Percentiles rank a stretch among this genome's conserved stretches.
These are phyloP conservation scores for Drosophila sturtevanti DNA, from an alignment of 1,140 invertebrate genomes.

Conservation along the genomic window DNA sequence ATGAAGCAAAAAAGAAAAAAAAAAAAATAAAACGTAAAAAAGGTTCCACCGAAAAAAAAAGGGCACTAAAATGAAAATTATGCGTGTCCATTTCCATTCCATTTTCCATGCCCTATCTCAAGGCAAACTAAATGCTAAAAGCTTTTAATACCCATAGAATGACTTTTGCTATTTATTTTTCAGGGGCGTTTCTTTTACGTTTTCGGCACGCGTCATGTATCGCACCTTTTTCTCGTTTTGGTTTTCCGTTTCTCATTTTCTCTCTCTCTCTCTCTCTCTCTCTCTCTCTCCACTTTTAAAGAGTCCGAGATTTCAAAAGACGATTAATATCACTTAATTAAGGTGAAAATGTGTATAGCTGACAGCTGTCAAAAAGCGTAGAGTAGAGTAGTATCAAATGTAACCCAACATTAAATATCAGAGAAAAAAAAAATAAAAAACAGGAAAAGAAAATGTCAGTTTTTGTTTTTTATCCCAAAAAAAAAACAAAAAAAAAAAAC, in stretches of 20 bases:
- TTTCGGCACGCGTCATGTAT: conserved; percentile 40
- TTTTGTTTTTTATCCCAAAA: conserved; percentile 42
- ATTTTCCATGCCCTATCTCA: conserved; percentile 31
- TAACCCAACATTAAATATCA: conserved; percentile 36
- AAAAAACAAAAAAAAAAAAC: conserved; percentile 37
- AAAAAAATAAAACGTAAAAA: conserved; percentile 14
- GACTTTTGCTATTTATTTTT: conserved; percentile 44
- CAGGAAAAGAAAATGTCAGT: conserved; percentile 48
- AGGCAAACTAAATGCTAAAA: conserved; percentile 58
- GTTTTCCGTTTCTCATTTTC: background rate
- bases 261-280: no score
- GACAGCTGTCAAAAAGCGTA: conserved; percentile 72
- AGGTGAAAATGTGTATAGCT: conserved; percentile 73
- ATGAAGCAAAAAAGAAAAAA: conserved; percentile 6
- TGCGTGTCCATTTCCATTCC: conserved; percentile 51
- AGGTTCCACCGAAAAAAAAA: conserved; percentile 56
- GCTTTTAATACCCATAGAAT: conserved; percentile 69
- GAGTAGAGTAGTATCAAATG: conserved; percentile 61
- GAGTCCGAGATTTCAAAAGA: conserved; percentile 46
- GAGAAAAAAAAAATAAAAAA: conserved; percentile 39
- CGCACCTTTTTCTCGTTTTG: conserved; percentile 30
- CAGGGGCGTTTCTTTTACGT: conserved; percentile 18
- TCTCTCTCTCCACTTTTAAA: background rate
- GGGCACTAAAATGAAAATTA: conserved; percentile 72
- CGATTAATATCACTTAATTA: conserved; percentile 82